Percentiles rank a stretch among this genome's conserved stretches.
Evolutionary conservation across 2,797 vertebrate genomes (phyloP).

Genomic region (Lophotriccus pileatus): DNA sequence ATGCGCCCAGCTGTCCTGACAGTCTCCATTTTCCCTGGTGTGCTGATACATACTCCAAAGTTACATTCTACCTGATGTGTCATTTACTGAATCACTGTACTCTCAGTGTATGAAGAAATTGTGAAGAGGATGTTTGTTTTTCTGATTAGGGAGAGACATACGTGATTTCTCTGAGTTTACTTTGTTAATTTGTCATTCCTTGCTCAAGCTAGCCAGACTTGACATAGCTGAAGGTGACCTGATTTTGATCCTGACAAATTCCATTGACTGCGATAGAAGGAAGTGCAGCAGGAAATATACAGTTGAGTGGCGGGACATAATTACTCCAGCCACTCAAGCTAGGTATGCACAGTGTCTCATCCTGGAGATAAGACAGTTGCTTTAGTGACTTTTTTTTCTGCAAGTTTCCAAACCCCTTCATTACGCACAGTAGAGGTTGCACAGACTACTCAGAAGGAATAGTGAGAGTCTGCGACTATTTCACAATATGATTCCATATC

Average conservation of each 20-base stretch:
- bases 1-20: neutral
- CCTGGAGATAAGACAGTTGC: neutral
- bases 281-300: neutral
- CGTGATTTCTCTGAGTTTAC: neutral
- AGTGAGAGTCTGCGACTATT: neutral
- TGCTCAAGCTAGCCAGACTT: neutral
- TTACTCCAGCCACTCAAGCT: neutral
- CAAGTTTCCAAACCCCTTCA: neutral
- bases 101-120: neutral
- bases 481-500: neutral
- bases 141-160: neutral
- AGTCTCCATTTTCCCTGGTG: neutral
- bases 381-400: neutral
- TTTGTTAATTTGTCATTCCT: neutral
- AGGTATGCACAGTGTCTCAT: neutral
- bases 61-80: neutral
- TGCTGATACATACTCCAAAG: neutral
- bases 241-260: neutral
- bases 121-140: neutral
- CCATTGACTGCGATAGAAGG: neutral
- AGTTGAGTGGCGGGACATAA: neutral
- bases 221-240: neutral
- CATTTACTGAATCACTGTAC: neutral
- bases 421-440: neutral
- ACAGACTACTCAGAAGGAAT: neutral